phyloP scores from a whole-genome alignment of 1,140 invertebrate species.

The Sitophilus oryzae region DNA sequence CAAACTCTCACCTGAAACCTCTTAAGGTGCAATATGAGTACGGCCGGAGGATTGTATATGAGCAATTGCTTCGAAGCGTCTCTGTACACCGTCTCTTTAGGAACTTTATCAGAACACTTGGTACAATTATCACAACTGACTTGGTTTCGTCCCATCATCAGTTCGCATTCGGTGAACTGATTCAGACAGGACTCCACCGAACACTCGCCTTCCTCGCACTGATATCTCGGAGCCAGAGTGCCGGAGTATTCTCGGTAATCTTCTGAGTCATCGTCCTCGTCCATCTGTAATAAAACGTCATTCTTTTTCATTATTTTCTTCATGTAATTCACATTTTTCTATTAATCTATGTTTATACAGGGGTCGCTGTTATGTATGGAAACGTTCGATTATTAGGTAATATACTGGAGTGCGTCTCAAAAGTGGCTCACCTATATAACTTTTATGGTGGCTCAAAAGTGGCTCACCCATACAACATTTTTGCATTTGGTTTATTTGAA shows the following conservation, averaged over 20 bases:
- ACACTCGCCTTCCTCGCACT: conserved; percentile 69
- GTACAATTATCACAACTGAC: conserved; percentile 89
- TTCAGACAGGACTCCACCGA: conserved; percentile 85
- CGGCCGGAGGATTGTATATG: conserved; percentile 82
- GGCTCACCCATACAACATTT: too few species aligned
- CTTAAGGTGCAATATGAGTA: conserved; percentile 93
- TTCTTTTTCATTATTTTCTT: too few species aligned
- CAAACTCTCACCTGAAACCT: conserved; percentile 75
- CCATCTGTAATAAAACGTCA: conserved; percentile 38
- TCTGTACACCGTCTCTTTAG: conserved; percentile 74
- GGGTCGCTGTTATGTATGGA: too few species aligned
- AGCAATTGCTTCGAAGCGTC: conserved; percentile 89
- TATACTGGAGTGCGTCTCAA: too few species aligned
- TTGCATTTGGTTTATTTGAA: too few species aligned
- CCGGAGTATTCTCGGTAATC: conserved; percentile 42
- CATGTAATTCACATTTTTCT: too few species aligned
- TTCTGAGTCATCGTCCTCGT: conserved; percentile 38
- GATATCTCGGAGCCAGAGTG: conserved; percentile 58
- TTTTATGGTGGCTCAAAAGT: too few species aligned
- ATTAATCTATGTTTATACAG: too few species aligned
- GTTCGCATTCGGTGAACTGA: conserved; percentile 84
- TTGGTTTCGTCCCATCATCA: conserved; percentile 86
- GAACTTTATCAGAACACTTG: conserved; percentile 55
- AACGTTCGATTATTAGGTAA: too few species aligned
- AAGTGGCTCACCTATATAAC: too few species aligned